Evolutionary conservation across 2,888 invertebrate genomes (phyloP).

Genomic region (Dolichomitus sp.): DNA sequence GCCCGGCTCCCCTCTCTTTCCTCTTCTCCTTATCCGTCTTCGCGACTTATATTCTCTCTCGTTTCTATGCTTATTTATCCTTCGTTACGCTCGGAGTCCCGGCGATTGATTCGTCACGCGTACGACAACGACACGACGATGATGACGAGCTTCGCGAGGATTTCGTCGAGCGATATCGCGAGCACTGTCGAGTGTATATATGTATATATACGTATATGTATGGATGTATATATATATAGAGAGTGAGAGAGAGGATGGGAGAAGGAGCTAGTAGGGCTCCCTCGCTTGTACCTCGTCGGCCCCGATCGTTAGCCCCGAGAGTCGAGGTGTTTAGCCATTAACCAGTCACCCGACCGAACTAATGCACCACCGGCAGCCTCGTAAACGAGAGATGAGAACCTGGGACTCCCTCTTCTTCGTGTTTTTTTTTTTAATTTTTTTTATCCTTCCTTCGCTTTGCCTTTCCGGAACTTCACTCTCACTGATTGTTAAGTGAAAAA

Average conservation of each 20-base stretch:
- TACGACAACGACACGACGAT: constrained; percentile 18
- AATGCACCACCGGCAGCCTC: constrained; percentile 45
- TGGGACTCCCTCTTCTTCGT: not conserved
- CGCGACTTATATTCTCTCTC: constrained; percentile 53
- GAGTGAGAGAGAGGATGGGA: constrained; percentile 8
- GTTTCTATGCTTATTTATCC: constrained; percentile 48
- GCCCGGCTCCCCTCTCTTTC: constrained; percentile 55
- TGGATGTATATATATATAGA: not conserved
- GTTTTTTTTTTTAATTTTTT: not conserved
- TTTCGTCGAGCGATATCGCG: constrained; percentile 29
- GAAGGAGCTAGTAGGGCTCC: constrained; percentile 42
- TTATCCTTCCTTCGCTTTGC: constrained; percentile 10
- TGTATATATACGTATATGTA: not conserved
- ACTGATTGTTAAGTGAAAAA: not conserved
- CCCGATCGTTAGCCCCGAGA: constrained; percentile 64
- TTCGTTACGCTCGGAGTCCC: constrained; percentile 63
- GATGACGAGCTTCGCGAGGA: constrained; percentile 2
- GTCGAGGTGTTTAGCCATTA: constrained; percentile 65
- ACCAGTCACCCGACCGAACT: constrained; percentile 60
- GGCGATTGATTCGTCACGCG: constrained; percentile 58
- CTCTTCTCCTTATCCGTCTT: not conserved
- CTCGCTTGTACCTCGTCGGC: constrained; percentile 56
- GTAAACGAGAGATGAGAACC: constrained; percentile 12
- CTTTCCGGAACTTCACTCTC: constrained; percentile 14
- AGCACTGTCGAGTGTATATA: not conserved